A percentile compares a stretch with the other conserved stretches of the same genome.
phyloP scores from a whole-genome alignment of 2,113 vertebrate species.

The Azemiops feae region DNA sequence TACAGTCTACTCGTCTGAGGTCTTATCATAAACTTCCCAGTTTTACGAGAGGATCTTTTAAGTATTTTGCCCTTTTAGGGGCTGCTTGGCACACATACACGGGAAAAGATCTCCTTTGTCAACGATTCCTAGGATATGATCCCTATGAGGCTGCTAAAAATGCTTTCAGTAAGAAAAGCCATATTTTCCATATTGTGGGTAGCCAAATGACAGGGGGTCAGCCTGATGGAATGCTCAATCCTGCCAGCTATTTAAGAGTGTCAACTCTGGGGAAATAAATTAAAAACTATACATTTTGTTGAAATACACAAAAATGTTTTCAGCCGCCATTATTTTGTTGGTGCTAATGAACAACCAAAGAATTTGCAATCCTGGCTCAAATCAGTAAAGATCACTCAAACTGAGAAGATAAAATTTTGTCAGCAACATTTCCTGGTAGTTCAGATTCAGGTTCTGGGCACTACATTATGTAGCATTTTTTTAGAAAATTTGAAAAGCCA shows the following conservation, averaged over 20 bases:
- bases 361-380: background rate
- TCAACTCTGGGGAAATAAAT: background rate
- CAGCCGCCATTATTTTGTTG: background rate
- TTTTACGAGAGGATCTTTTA: background rate
- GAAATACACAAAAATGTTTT: background rate
- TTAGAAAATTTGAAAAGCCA: background rate
- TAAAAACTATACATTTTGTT: background rate
- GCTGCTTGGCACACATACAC: background rate
- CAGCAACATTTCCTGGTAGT: background rate
- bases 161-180: background rate
- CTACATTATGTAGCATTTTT: background rate
- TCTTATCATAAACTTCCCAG: background rate
- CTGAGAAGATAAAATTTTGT: background rate
- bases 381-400: background rate
- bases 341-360: background rate
- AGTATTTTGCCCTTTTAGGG: background rate
- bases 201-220: background rate
- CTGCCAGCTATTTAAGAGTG: background rate
- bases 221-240: background rate
- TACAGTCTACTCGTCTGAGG: background rate
- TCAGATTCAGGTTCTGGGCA: fast-evolving
- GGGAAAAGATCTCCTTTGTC: background rate
- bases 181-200: background rate
- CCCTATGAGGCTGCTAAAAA: background rate
- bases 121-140: background rate